Conservation (phyloP, 1,140 invertebrate genomes). For the Battus philenor region DNA sequence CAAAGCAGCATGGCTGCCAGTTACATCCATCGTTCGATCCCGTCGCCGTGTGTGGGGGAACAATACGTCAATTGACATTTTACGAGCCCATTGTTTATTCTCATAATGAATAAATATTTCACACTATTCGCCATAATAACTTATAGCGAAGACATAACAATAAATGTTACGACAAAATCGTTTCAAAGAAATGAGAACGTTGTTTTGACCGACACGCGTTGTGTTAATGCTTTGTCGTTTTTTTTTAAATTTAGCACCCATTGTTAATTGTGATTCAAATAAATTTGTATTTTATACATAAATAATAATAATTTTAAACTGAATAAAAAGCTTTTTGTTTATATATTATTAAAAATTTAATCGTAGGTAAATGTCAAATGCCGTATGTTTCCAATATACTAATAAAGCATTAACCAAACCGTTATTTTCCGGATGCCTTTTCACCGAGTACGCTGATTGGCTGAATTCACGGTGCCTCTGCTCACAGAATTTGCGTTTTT, state of each 20-base stretch:
- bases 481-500: constrained; percentile 72
- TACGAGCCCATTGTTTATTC: constrained; percentile 51
- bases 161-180: constrained; percentile 7
- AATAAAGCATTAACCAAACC: constrained; percentile 50
- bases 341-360: too few species aligned
- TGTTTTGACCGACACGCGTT: too few species aligned
- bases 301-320: too few species aligned
- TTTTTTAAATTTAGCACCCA: too few species aligned
- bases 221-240: too few species aligned
- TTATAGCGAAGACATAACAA: constrained; percentile 20
- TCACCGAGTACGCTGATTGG: constrained; percentile 53
- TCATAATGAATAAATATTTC: constrained; percentile 18
- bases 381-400: constrained; percentile 23
- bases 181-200: constrained; percentile 1
- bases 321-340: too few species aligned
- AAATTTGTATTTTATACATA: too few species aligned
- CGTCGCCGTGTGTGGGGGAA: constrained; percentile 35
- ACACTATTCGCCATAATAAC: constrained; percentile 14
- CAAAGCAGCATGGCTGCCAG: too few species aligned
- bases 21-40: too few species aligned
- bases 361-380: constrained; percentile 19
- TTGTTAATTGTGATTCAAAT: too few species aligned
- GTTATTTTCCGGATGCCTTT: constrained; percentile 57
- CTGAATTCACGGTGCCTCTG: constrained; percentile 64
- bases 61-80: constrained; percentile 58